phyloP scores from a whole-genome alignment of 1,140 invertebrate species.

The Sinonovacula constricta region DNA sequence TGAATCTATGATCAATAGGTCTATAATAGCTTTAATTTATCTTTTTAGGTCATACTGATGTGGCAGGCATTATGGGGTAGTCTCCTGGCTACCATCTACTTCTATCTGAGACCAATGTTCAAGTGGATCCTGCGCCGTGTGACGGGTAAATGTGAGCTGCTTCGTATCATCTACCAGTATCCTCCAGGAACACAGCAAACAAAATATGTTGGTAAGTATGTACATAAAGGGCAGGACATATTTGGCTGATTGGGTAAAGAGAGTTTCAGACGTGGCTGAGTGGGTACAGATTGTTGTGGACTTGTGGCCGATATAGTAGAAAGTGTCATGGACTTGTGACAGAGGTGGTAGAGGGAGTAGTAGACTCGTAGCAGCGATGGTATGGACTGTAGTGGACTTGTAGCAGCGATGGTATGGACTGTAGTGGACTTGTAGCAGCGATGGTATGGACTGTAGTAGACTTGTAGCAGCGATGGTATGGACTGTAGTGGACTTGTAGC shows the following conservation, averaged over 20 bases:
- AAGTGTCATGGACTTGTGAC: too few species aligned
- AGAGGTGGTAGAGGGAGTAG: too few species aligned
- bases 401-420: too few species aligned
- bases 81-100: slow-evolving; percentile 60
- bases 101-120: slow-evolving; percentile 74
- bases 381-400: too few species aligned
- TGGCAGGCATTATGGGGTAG: slow-evolving; percentile 23
- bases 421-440: too few species aligned
- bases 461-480: too few species aligned
- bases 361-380: too few species aligned
- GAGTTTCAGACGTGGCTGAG: too few species aligned
- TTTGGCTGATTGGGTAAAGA: too few species aligned
- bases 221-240: too few species aligned
- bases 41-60: slow-evolving; percentile 21
- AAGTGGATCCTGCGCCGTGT: slow-evolving; percentile 93
- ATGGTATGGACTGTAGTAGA: too few species aligned
- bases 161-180: slow-evolving; percentile 93
- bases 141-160: slow-evolving; percentile 92
- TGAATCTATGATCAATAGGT: not conserved
- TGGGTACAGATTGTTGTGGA: not conserved
- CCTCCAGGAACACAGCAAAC: slow-evolving; percentile 85
- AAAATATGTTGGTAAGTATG: slow-evolving; percentile 84
- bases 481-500: too few species aligned
- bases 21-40: not conserved
- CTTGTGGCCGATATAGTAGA: not conserved